Conservation (phyloP, 2,113 vertebrate genomes). For the Heterochromis multidens region DNA sequence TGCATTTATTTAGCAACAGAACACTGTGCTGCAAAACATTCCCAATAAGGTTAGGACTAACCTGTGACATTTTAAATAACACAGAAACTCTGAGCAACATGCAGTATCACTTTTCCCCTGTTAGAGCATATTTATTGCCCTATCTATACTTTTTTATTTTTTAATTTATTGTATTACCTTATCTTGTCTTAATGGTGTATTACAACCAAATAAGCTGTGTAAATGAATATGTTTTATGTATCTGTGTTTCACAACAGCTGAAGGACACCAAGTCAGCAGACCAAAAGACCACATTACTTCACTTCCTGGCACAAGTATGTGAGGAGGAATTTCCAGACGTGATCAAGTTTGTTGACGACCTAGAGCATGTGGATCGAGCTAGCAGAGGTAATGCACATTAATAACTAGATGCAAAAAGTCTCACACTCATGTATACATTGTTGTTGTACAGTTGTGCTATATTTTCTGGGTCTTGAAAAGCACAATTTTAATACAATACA, state of each 20-base stretch:
- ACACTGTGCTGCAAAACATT: neutral
- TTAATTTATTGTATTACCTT: neutral
- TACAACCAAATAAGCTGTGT: neutral
- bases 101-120: neutral
- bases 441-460: neutral
- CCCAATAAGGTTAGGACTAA: neutral
- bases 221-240: neutral
- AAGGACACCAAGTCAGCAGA: constrained; percentile 94
- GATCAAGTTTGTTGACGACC: constrained; percentile 85
- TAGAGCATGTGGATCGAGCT: constrained; percentile 91
- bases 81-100: neutral
- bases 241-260: constrained; percentile 71
- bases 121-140: neutral
- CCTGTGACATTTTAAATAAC: neutral
- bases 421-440: neutral
- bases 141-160: neutral
- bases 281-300: constrained; percentile 91
- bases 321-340: constrained; percentile 88
- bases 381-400: constrained; percentile 80
- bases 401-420: neutral
- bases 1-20: neutral
- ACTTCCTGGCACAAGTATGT: constrained; percentile 91
- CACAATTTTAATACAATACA: neutral
- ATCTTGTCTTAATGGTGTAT: too few relatives aligned
- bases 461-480: neutral